Conservation (phyloP, 2,888 invertebrate species). For the Osedax frankpressi region DNA sequence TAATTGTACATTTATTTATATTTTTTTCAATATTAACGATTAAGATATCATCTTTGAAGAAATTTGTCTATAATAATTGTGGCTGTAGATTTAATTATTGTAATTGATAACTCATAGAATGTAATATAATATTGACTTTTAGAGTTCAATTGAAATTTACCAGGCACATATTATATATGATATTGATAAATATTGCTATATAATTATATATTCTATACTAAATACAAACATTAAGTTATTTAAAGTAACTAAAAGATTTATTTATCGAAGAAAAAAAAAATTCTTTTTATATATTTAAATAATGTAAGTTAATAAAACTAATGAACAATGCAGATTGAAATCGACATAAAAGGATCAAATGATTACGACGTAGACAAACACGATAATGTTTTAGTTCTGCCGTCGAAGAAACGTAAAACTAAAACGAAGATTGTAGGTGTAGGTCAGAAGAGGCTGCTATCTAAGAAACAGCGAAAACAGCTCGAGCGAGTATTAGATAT, state of each 20-base stretch:
- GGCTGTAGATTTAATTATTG: too few species aligned
- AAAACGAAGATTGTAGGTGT: slow-evolving; percentile 37
- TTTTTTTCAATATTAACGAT: too few species aligned
- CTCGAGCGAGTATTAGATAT: slow-evolving; percentile 73
- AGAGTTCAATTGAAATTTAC: too few species aligned
- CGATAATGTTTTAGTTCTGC: slow-evolving; percentile 68
- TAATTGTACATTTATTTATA: too few species aligned
- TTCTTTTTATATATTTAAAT: background rate
- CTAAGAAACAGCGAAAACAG: slow-evolving; percentile 73
- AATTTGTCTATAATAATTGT: too few species aligned
- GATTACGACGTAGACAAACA: slow-evolving; percentile 61
- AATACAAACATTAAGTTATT: background rate
- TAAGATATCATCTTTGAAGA: too few species aligned
- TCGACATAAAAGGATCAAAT: slow-evolving; percentile 24
- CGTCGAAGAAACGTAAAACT: slow-evolving; percentile 67
- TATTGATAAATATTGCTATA: background rate
- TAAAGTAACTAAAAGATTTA: background rate
- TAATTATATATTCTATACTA: too few species aligned
- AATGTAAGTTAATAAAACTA: background rate
- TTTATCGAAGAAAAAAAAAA: background rate
- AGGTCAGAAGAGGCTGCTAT: slow-evolving; percentile 55
- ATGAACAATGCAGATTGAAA: slow-evolving; percentile 31
- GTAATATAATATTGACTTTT: too few species aligned
- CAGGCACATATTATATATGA: too few species aligned
- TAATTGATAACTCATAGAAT: too few species aligned